Percentiles rank a stretch among this genome's conserved stretches.
phyloP scores from a whole-genome alignment of 1,140 invertebrate species.

The Pseudomyrmex sp. region DNA sequence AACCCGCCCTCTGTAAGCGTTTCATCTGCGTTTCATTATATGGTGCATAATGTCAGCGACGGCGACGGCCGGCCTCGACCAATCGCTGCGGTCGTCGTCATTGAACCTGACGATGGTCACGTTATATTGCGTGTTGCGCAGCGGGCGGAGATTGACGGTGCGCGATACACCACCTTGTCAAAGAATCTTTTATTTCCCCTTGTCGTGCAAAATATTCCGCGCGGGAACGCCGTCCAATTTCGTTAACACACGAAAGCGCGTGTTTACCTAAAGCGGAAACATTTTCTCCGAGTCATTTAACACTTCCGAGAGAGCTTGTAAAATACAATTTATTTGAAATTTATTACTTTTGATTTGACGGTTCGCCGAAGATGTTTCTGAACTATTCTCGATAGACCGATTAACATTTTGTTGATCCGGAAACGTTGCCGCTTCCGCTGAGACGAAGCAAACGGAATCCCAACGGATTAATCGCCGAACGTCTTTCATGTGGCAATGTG shows the following conservation, averaged over 20 bases:
- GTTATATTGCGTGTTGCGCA: constrained; percentile 63
- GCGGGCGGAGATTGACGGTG: constrained; percentile 32
- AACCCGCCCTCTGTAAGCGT: too few relatives aligned
- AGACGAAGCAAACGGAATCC: not conserved
- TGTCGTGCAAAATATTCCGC: constrained; percentile 11
- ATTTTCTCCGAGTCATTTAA: not conserved
- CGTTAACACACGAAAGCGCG: not conserved
- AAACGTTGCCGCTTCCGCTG: constrained; percentile 7
- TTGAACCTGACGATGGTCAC: constrained; percentile 71
- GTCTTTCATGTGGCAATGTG: not conserved
- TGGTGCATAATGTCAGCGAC: constrained; percentile 28
- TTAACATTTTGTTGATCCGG: not conserved
- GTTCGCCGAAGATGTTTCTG: not conserved
- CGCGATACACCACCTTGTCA: constrained; percentile 28
- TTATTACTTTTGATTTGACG: not conserved
- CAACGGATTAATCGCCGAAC: not conserved
- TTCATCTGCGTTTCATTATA: not conserved
- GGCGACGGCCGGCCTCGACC: constrained; percentile 55
- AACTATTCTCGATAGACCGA: not conserved
- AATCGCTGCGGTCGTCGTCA: constrained; percentile 67
- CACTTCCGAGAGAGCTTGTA: too few relatives aligned
- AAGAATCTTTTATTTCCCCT: not conserved
- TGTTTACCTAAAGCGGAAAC: not conserved
- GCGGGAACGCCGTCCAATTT: not conserved
- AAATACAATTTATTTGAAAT: not conserved